Percentiles rank a stretch among this genome's conserved stretches.
phyloP scores from a whole-genome alignment of 2,113 vertebrate species.

The Ahaetulla prasina region DNA sequence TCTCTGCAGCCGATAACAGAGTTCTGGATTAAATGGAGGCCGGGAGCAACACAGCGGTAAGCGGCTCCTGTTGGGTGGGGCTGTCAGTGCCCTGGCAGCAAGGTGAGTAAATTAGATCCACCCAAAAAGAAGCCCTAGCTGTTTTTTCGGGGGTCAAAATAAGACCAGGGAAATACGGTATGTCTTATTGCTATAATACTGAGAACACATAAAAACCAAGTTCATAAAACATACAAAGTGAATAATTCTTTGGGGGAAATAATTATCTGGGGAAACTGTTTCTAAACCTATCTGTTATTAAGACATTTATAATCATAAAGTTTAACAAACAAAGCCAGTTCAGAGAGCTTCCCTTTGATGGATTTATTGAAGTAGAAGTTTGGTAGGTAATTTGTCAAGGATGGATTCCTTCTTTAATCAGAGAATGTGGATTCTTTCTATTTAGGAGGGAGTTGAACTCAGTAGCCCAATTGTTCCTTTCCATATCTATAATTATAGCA shows the following conservation, averaged over 20 bases:
- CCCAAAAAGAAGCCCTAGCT: no score
- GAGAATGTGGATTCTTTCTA: neutral
- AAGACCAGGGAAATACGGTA: no score
- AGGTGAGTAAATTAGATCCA: no score
- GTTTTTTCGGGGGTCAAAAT: no score
- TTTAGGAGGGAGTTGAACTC: neutral
- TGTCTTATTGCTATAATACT: neutral
- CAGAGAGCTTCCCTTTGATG: neutral
- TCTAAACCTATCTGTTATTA: neutral
- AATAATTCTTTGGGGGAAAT: neutral
- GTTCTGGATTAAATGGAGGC: no score
- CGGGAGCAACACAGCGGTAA: no score
- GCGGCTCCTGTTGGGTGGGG: no score
- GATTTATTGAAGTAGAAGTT: neutral
- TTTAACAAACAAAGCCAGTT: neutral
- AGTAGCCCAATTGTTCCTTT: neutral
- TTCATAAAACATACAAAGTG: neutral
- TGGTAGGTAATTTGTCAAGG: neutral
- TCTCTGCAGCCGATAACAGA: no score
- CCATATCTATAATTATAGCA: neutral
- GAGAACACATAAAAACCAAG: neutral
- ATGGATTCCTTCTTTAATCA: neutral
- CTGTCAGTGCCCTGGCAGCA: no score
- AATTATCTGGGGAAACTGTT: neutral
- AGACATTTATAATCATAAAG: neutral